phyloP scores from a whole-genome alignment of 2,797 vertebrate genomes.

The Eremophila alpestris region DNA sequence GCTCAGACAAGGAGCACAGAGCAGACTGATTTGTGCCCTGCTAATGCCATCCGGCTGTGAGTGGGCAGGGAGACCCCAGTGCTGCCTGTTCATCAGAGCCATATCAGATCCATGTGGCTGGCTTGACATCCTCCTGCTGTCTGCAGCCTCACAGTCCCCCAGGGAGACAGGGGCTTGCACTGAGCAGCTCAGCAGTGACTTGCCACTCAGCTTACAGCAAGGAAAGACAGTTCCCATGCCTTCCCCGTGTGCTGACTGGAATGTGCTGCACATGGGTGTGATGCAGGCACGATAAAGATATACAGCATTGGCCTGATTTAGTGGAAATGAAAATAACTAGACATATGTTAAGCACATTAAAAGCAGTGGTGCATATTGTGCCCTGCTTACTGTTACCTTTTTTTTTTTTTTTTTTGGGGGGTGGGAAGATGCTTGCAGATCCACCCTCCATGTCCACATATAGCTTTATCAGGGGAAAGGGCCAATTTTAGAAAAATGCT shows the following conservation, averaged over 20 bases:
- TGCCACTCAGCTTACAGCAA: not conserved
- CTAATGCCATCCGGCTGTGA: constrained; percentile 21
- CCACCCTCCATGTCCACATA: fast-evolving
- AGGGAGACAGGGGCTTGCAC: not conserved
- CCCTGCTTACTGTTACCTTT: not conserved
- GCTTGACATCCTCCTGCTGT: not conserved
- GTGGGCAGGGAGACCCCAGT: not conserved
- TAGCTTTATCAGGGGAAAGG: not conserved
- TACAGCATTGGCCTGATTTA: not conserved
- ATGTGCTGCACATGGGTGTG: not conserved
- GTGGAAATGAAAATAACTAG: constrained; percentile 25
- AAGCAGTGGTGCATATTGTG: not conserved
- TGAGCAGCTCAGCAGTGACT: not conserved
- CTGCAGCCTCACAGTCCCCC: not conserved
- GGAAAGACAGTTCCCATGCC: not conserved
- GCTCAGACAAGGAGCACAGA: constrained; percentile 1
- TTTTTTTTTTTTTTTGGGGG: not conserved
- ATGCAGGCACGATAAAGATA: constrained; percentile 15
- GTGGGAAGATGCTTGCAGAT: not conserved
- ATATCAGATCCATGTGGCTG: not conserved
- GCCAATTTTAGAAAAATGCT: not conserved
- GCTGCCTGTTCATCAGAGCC: not conserved
- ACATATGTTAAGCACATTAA: constrained; percentile 41
- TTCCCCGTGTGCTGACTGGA: not conserved
- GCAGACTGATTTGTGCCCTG: constrained; percentile 36